Base-by-base conservation (phyloP, 2,113 vertebrate genomes). In the Centropristis striata region DNA sequence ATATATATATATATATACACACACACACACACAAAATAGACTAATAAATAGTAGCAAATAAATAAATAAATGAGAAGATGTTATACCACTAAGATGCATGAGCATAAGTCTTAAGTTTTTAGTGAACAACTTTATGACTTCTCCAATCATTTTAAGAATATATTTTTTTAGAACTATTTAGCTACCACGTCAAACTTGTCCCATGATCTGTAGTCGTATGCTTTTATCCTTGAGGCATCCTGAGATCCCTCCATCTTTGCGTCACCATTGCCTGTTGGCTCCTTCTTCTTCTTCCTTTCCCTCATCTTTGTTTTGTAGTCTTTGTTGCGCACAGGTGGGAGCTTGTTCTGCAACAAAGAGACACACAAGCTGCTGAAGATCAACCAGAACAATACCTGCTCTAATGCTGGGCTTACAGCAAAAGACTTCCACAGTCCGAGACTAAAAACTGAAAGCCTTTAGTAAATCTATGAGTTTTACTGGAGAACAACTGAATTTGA, bases 161-260 rank as follows among this genome's bases (percentile, higher is more conserved):
- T 11, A 15, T 27, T 20, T 39, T 1, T n/a, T 49, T 8, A 44
- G 9, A 16, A 57, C 1, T 1, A 1, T 14, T 28, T 1, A 55
- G 8, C 2, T 89, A 99, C 98, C 96, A 97, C 97, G 86, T 99
- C 96, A 81, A 99, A 97, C 86, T 96, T 98, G 87, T 97, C 97
- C 98, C 98, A 99, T 4, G 96, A 96, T 60, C 95, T 94, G 90
- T 99, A 99, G 90, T 99, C 98, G 0, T 94, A 96, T 9, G 96
- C 96, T 78, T 97, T 98, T 71, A 98, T 97, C 71, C 95, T 96
- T 1, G 94, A 94, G 47, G 91, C 93, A 84, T 95, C 93, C 46
- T 94, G 95, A 57, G 94, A 76, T 53, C 96, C 95, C 2, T 96
- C 95, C 3, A 88, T 92, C 18, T 92, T 96, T 55, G 90, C 92